A percentile compares a stretch with the other conserved stretches of the same genome.
phyloP scores from a whole-genome alignment of 2,113 vertebrate species.

The Colaptes auratus region DNA sequence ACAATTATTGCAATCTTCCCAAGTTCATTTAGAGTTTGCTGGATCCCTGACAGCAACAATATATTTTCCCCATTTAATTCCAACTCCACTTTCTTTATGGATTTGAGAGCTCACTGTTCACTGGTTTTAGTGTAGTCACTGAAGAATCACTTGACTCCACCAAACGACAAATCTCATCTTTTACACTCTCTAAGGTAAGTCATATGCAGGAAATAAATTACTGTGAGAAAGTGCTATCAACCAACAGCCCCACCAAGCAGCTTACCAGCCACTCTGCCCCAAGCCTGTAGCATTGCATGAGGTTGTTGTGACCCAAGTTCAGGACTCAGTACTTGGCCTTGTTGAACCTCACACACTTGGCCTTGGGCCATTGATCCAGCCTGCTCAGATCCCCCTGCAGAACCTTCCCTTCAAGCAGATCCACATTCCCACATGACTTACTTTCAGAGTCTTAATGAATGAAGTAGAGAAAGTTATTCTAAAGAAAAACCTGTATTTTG shows the following conservation, averaged over 20 bases:
- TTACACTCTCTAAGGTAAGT: background rate
- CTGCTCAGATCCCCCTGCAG: background rate
- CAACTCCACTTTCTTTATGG: background rate
- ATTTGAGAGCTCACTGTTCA: background rate
- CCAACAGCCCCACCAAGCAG: fast-evolving
- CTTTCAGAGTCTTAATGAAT: background rate
- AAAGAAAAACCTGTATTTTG: background rate
- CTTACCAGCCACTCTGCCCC: background rate
- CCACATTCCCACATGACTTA: background rate
- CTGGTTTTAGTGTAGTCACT: background rate
- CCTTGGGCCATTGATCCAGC: background rate
- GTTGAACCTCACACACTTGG: fast-evolving
- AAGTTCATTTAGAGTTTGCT: background rate
- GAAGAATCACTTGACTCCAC: background rate
- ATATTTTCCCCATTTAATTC: background rate
- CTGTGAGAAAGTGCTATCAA: fast-evolving
- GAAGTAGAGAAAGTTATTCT: background rate
- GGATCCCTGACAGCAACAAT: background rate
- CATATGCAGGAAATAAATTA: background rate
- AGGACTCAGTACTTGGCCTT: background rate
- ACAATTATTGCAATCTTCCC: background rate
- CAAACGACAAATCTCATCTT: background rate
- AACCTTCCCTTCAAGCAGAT: background rate
- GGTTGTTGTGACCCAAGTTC: background rate
- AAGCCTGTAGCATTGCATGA: background rate